Evolutionary conservation across 2,113 vertebrate species (phyloP).

Genomic region (Scomber japonicus): DNA sequence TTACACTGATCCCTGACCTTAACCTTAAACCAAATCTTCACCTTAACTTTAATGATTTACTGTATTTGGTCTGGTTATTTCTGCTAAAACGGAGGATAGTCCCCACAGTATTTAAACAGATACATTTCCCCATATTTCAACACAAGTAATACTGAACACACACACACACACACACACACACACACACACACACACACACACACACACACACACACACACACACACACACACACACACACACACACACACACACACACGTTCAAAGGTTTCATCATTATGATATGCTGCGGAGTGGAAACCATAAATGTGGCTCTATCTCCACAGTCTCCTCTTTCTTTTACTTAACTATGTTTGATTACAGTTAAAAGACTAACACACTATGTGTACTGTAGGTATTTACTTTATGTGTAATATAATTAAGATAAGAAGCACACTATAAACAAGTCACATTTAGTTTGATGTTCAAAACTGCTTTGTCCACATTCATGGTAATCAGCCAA

Average conservation of each 20-base stretch:
- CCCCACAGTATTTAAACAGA: no score
- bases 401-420: conserved; percentile 27
- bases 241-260: background rate
- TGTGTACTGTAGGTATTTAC: background rate
- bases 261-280: background rate
- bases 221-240: no score
- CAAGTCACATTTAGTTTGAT: conserved; percentile 40
- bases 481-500: conserved; percentile 48
- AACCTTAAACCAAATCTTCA: no score
- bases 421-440: conserved; percentile 39
- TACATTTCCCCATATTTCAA: no score
- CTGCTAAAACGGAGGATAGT: no score
- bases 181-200: background rate
- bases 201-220: background rate
- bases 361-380: background rate
- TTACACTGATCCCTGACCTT: no score
- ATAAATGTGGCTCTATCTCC: background rate
- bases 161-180: background rate
- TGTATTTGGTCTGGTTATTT: no score
- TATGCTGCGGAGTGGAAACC: background rate
- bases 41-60: no score
- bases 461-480: conserved; percentile 48
- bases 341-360: conserved; percentile 4
- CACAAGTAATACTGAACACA: no score
- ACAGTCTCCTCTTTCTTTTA: conserved; percentile 6